A percentile compares a stretch with the other conserved stretches of the same genome.
Evolutionary conservation across 1,140 invertebrate genomes (phyloP).

Genomic region (Bombus cullumanus): DNA sequence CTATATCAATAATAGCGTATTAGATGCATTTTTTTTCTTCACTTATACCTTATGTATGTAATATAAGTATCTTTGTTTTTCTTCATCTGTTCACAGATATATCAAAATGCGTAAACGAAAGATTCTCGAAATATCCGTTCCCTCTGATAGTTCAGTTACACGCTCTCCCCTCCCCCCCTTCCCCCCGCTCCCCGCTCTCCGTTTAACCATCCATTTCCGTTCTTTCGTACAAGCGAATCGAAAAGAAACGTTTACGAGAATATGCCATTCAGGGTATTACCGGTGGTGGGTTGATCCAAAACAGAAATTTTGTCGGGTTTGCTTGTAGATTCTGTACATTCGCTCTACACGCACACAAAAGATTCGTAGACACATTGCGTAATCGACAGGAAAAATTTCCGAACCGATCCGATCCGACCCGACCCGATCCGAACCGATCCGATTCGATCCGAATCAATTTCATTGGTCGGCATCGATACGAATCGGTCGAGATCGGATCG

Average conservation of each 20-base stretch:
- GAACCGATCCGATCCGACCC: neutral
- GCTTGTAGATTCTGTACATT: slow-evolving; percentile 70
- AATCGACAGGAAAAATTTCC: slow-evolving; percentile 28
- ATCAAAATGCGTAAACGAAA: slow-evolving; percentile 82
- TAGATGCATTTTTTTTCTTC: slow-evolving; percentile 78
- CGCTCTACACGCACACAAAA: slow-evolving; percentile 67
- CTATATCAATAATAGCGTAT: slow-evolving; percentile 82
- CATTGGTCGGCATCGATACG: neutral
- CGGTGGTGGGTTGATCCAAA: slow-evolving; percentile 82
- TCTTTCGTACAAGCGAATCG: slow-evolving; percentile 61
- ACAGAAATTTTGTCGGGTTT: slow-evolving; percentile 80
- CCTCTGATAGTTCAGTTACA: slow-evolving; percentile 49
- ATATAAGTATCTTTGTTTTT: slow-evolving; percentile 76
- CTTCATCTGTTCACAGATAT: slow-evolving; percentile 77
- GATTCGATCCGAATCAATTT: neutral
- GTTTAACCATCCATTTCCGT: slow-evolving; percentile 15
- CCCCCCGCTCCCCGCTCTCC: neutral
- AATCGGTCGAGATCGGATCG: no score
- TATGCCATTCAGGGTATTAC: slow-evolving; percentile 84
- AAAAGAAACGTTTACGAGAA: slow-evolving; percentile 70
- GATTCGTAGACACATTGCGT: slow-evolving; percentile 68
- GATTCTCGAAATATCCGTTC: slow-evolving; percentile 75
- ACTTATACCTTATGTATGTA: slow-evolving; percentile 81
- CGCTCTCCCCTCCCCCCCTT: slow-evolving; percentile 17
- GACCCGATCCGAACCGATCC: neutral